Base-by-base conservation (phyloP, 2,113 vertebrate genomes). In the Larimichthys polyactis region DNA sequence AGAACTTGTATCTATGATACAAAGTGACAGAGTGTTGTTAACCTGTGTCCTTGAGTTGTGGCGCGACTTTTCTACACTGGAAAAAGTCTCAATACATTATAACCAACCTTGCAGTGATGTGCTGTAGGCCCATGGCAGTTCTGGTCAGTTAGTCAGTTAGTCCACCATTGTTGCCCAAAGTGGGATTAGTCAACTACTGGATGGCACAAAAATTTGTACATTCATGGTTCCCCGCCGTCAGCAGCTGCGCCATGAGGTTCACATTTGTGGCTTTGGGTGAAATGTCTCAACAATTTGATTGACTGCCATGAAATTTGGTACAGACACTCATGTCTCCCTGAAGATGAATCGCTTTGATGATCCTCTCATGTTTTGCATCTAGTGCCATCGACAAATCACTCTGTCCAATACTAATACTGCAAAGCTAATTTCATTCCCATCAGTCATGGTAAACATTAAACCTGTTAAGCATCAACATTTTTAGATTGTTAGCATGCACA, bases 241-340 rank as follows among this genome's bases (percentile, higher is more conserved):
- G 11, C 71, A 73, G 57, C 58, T 62, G 71, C 58, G 5, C 11
- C 19, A 36, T 32, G 57, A 62, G 44, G 40, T 72, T 32, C 12
- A 32, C 14, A 49, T 48, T n/a, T 49, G 44, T 29, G 57, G 43
- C 15, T 49, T 10, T 60, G 17, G 20, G 17, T 20, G 16, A 72
- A 71, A 71, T 20, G 11, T 48, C 17, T 72, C 40, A 11, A 57
- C 22, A 71, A 15, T 7, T 60, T 32, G 11, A 59, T 10, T 27
- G 55, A 32, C 71, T 51, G 7, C 27, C 19, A 51, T 74, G 8
- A 40, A 54, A 19, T 52, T 14, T 46, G 6, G 17, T 44, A 6
- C 7, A 32, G 24, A 58, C 20, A 19, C 24, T 69, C 36, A 29
- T 46, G 5, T 20, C 44, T 8, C 36, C 51, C 11, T 15, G n/a